These are phyloP conservation scores for Panulirus ornatus DNA, from an alignment of 1,140 invertebrate species.

Conservation along the genomic window DNA sequence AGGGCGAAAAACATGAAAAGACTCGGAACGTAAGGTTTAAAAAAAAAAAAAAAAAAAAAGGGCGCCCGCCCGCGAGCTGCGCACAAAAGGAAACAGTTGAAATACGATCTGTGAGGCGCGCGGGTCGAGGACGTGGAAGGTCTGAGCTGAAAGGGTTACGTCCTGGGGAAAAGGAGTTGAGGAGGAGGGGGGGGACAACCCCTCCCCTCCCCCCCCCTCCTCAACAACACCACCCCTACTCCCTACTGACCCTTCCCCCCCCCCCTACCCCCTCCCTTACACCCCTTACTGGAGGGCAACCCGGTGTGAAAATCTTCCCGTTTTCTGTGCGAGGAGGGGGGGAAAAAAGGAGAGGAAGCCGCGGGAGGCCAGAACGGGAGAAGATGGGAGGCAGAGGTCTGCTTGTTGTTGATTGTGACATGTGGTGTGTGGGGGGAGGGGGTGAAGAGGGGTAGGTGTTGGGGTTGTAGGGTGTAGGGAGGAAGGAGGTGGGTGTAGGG, in stretches of 20 bases:
- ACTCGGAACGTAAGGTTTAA: slow-evolving; percentile 29
- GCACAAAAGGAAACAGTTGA: slow-evolving; percentile 64
- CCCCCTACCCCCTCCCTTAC: neutral
- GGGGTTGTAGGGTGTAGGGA: neutral
- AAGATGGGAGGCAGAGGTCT: too few species aligned
- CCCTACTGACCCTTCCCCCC: neutral
- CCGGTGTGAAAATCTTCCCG: neutral
- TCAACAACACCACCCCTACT: neutral
- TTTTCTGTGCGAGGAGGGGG: neutral
- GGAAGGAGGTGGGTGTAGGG: neutral
- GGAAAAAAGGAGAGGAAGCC: neutral
- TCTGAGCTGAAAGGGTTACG: slow-evolving; percentile 34
- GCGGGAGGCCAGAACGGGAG: too few species aligned
- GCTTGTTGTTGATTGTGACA: too few species aligned
- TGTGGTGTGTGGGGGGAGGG: neutral
- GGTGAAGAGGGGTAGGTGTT: neutral
- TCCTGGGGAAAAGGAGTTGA: neutral
- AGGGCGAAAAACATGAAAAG: slow-evolving; percentile 44
- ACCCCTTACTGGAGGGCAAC: neutral
- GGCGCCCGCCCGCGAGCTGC: neutral
- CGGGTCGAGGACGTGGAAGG: neutral
- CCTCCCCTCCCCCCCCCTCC: neutral
- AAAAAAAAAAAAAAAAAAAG: slow-evolving; percentile 14
- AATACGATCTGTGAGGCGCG: slow-evolving; percentile 47
- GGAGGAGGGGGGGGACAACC: neutral